Evolutionary conservation across 2,113 vertebrate species (phyloP), one percentile per base, ranked within the genome.

Genomic region (Talpa occidentalis): DNA sequence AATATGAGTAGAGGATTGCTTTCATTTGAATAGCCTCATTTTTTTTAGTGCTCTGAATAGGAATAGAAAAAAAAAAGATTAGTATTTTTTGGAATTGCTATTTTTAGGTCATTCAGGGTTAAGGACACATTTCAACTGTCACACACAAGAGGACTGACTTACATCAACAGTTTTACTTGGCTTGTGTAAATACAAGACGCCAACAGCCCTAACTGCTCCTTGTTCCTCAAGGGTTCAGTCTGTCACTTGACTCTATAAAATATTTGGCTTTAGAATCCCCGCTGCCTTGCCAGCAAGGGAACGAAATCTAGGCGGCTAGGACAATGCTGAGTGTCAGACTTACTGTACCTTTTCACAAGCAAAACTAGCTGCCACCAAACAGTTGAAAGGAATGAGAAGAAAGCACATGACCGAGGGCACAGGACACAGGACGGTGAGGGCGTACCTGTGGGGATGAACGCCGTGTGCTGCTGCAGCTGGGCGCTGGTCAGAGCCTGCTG

Each of bases 401-500:
- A 95, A 97, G 95, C 97, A 96, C 94, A 93, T 95, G 93, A 96
- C 96, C 37, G 10, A 92, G 93, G 95, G 87, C 95, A 95, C 94
- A 11, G 52, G 93, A 96, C 96, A 87, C 80, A 70, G 87, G 92
- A 69, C 59, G 42, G n/a, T n/a, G 88, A 79, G 32, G 91, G 95
- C 84, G 81, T 98, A 99, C 99, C 99, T 99, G 99, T 99, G 28
- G 99, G 99, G 95, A 99, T 99, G 97, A 99, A 99, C 1, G 99
- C 98, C 3, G 99, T 86, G 40, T 99, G 99, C 52, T 99, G 99
- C 98, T 99, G 99, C 96, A 99, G 97, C 98, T 99, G 99, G 85
- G 99, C 99, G 95, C 98, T 99, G 98, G 99, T 99, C 96, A 99
- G 98, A 91, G 99, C 99, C 98, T 99, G 99, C 98, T 99, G 99